phyloP scores from a whole-genome alignment of 2,888 invertebrate species.

The Drosophila nigricruria region DNA sequence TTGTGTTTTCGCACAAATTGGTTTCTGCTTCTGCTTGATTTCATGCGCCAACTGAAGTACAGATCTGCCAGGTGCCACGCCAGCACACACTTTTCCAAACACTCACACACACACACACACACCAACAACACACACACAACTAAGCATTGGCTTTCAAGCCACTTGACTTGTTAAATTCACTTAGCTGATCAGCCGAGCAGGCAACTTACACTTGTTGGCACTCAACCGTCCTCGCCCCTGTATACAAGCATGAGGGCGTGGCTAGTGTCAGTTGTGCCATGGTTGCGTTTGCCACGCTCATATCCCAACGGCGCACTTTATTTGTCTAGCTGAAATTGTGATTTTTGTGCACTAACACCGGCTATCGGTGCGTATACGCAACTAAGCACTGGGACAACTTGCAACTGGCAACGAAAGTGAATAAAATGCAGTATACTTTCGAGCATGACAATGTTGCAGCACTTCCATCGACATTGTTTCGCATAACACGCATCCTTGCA shows the following conservation, averaged over 20 bases:
- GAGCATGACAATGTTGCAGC: slow-evolving; percentile 46
- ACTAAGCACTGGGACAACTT: slow-evolving; percentile 35
- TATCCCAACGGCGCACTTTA: slow-evolving; percentile 33
- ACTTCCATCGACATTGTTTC: slow-evolving; percentile 37
- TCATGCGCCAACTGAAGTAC: slow-evolving; percentile 72
- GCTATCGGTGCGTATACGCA: slow-evolving; percentile 61
- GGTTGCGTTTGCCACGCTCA: slow-evolving; percentile 18
- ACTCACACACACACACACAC: neutral
- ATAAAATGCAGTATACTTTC: slow-evolving; percentile 44
- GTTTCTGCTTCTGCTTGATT: slow-evolving; percentile 77
- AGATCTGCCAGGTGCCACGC: slow-evolving; percentile 58
- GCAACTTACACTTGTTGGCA: slow-evolving; percentile 78
- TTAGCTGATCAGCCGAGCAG: slow-evolving; percentile 68
- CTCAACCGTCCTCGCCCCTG: slow-evolving; percentile 34
- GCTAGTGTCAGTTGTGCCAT: neutral
- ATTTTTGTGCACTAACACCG: slow-evolving; percentile 44
- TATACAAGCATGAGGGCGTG: slow-evolving; percentile 2
- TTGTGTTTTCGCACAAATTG: slow-evolving; percentile 73
- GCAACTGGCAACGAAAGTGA: slow-evolving; percentile 6
- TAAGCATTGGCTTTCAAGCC: slow-evolving; percentile 46
- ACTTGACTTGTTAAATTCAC: slow-evolving; percentile 79
- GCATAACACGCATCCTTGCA: slow-evolving; percentile 47
- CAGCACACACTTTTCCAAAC: slow-evolving; percentile 9
- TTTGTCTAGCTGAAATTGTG: slow-evolving; percentile 58
- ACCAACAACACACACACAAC: slow-evolving; percentile 18